Conservation (phyloP, 2,888 invertebrate species). For the Tetanocera ferruginea region DNA sequence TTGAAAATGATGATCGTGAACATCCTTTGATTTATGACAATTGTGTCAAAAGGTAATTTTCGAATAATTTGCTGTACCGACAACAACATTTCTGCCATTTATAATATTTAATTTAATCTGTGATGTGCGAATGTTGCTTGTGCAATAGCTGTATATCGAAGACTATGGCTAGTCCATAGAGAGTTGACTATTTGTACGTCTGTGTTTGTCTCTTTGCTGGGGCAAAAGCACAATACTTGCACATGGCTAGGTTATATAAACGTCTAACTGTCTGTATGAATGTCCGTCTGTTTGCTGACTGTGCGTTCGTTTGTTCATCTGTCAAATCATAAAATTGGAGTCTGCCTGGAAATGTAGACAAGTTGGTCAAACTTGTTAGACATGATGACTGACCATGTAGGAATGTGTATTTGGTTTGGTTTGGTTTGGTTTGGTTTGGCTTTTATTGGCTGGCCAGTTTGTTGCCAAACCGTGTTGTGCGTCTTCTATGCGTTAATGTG, state of each 20-base stretch:
- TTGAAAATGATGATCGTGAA: conserved; percentile 1
- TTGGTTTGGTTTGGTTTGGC: too few species aligned
- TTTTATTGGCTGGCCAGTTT: background rate
- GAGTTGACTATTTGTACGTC: background rate
- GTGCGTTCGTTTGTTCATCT: conserved; percentile 28
- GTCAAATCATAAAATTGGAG: conserved; percentile 49
- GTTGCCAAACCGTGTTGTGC: background rate
- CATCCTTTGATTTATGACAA: conserved; percentile 52
- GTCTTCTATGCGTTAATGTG: conserved; percentile 47
- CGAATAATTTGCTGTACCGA: conserved; percentile 34
- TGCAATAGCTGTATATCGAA: too few species aligned
- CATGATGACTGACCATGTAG: conserved; percentile 40
- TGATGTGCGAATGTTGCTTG: background rate
- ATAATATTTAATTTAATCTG: conserved; percentile 26
- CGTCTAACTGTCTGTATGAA: background rate
- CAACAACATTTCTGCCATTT: conserved; percentile 31
- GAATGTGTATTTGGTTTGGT: background rate
- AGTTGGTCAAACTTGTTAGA: conserved; percentile 50
- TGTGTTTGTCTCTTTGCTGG: background rate
- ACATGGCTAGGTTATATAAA: background rate
- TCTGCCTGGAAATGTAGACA: conserved; percentile 48
- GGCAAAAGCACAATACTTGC: background rate
- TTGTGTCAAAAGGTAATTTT: conserved; percentile 48
- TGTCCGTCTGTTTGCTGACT: conserved; percentile 20
- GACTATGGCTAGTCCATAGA: background rate